Evolutionary conservation across 2,888 invertebrate species (phyloP).

Genomic region (Pachliopta kotzebuea): DNA sequence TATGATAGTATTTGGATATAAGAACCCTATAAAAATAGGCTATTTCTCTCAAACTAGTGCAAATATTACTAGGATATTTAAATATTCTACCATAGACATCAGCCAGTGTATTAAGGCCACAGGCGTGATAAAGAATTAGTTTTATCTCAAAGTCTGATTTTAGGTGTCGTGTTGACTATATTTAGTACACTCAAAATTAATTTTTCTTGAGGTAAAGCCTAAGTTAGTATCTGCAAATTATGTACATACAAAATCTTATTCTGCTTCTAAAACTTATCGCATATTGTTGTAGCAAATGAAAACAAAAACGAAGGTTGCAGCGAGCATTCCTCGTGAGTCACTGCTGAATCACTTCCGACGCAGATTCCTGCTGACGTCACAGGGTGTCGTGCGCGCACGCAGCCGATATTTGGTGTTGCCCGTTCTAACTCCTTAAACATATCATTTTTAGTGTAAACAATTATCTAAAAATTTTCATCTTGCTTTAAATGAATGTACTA

Average conservation of each 20-base stretch:
- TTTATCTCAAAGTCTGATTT: too few species aligned
- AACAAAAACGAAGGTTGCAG: constrained; percentile 25
- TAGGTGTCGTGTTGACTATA: too few species aligned
- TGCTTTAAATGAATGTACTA: background rate
- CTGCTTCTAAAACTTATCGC: constrained; percentile 4
- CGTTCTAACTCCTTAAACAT: background rate
- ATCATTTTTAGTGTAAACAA: background rate
- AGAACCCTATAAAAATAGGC: too few species aligned
- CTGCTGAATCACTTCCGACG: constrained; percentile 65
- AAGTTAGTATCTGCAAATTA: too few species aligned
- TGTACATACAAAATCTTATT: background rate
- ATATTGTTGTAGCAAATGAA: constrained; percentile 17
- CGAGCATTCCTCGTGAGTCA: constrained; percentile 40
- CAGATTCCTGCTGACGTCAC: constrained; percentile 69
- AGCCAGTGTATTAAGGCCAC: too few species aligned
- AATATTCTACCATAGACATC: too few species aligned
- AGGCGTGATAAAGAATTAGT: too few species aligned
- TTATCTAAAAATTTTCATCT: background rate
- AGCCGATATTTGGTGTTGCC: constrained; percentile 20
- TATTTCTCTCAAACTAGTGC: too few species aligned
- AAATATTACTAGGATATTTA: too few species aligned
- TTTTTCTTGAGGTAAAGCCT: too few species aligned
- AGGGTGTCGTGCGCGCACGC: constrained; percentile 54
- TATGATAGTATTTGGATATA: too few species aligned
- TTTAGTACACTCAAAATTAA: background rate